Evolutionary conservation across 2,113 vertebrate genomes (phyloP), one percentile per base, ranked within the genome.

Genomic region (Paracanthobrama guichenoti): DNA sequence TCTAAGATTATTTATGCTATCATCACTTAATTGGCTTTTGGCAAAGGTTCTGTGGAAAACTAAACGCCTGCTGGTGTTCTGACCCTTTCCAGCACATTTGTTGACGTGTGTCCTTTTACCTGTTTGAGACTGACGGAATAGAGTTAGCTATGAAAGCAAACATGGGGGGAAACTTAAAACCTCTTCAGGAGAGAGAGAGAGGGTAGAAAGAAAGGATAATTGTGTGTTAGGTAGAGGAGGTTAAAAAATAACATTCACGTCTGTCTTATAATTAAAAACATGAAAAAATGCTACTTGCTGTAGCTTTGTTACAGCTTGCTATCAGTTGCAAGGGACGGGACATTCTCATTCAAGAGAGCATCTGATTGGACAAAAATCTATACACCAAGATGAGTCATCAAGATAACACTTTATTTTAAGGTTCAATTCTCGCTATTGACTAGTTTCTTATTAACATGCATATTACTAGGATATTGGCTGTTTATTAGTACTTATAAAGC

Each of bases 1-100:
- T 85, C 59, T 14, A 60, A 9, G 83, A 83, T 86, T 88, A 86
- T 86, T 86, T 83, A 75, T 83, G 35, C 8, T 80, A 46, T 55
- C 26, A 22, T 79, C 39, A 69, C 79, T 74, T 79, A 69, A 86
- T 74, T 69, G 85, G 82, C 59, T 71, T 16, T 35, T 46, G 75
- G 83, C 75, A n/a, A 73, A 62, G 62, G 14, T 48, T 55, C 57
- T 31, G 46, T 74, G 48, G 20, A 62, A 64, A 85, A 60, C 35
- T 44, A 73, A 85, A 60, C 2, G 31, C 18, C 8, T 12, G 69
- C 42, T 73, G 53, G 76, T 62, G 57, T 67, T 79, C 80, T 62
- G 28, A 24, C 50, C 57, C 64, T 26, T 16, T 66, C 9, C 42
- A 60, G 42, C 66, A 26, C 35, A 66, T 67, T 18, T 83, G 83